Evolutionary conservation across 2,797 vertebrate species (phyloP).

Genomic region (Parauchenoglanis ngamensis): DNA sequence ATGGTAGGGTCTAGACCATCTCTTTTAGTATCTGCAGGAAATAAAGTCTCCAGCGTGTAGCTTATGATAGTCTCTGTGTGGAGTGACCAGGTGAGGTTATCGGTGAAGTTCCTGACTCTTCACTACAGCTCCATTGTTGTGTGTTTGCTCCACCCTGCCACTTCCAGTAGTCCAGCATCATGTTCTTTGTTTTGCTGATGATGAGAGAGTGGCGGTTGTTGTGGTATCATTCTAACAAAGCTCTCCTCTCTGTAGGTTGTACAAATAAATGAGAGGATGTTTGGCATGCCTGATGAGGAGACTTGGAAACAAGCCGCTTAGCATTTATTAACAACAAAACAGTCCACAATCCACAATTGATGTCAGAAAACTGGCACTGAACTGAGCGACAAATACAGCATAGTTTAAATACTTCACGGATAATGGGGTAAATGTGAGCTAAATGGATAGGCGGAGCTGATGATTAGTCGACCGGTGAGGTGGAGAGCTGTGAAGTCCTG

Average conservation of each 20-base stretch:
- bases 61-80: background rate
- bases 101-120: background rate
- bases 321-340: slow-evolving; percentile 2
- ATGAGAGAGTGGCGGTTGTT: background rate
- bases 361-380: background rate
- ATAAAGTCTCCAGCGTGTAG: background rate
- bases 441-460: background rate
- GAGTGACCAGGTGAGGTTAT: background rate
- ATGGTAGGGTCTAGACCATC: background rate
- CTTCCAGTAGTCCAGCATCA: background rate
- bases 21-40: background rate
- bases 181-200: background rate
- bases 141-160: background rate
- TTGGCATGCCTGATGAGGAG: background rate
- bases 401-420: background rate
- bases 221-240: background rate
- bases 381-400: background rate
- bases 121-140: background rate
- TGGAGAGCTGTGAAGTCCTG: background rate
- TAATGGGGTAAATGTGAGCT: slow-evolving; percentile 2
- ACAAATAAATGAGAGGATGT: background rate
- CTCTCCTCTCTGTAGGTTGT: background rate
- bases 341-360: background rate
- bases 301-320: slow-evolving; percentile 5
- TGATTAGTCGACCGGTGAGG: background rate